Evolutionary conservation across 1,140 invertebrate species (phyloP), one percentile per base, ranked within the genome.

Genomic region (Lasioglossum baleicum): DNA sequence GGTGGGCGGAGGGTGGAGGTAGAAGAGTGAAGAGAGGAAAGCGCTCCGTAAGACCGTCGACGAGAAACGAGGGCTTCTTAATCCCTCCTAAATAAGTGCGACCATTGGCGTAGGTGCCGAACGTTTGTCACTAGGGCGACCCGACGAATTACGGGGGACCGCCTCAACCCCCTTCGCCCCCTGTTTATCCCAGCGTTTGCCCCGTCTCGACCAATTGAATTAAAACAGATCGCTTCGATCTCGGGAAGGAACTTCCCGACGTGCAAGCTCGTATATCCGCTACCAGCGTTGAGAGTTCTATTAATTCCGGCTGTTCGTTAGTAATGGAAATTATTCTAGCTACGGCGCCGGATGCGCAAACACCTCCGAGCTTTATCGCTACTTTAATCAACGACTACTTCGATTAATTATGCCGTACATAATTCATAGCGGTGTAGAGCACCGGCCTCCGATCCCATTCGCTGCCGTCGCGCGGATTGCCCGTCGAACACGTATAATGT

Each of bases 341-440:
- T 70, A 58, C 71, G n/a, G 20, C 26, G 22, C 73, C 22, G 69
- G 74, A 73, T 58, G 81, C 70, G 80, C 81, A 86, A 86, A 83
- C 81, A 83, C 76, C 65, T 85, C 66, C n/a, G 35, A 75, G 74
- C 65, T 86, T 86, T 81, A 86, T 86, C 81, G 74, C 70, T 74
- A 83, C 81, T 83, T 81, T 85, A 86, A 86, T 86, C 85, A 83
- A 80, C 77, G 84, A 74, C 76, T 74, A 83, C 84, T 86, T 86
- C 75, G 83, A 86, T 86, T 83, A 86, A 86, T 86, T 86, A 85
- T 86, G 74, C 81, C 69, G 69, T 86, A 86, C 83, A 86, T 86
- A 86, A 86, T 86, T 86, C 84, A 86, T 86, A 83, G 20, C 53
- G 56, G 51, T 6, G 20, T 7, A 48, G 35, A 35, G 40, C 65